Conservation (phyloP, 2,888 invertebrate genomes). For the Cataglyphis livida region DNA sequence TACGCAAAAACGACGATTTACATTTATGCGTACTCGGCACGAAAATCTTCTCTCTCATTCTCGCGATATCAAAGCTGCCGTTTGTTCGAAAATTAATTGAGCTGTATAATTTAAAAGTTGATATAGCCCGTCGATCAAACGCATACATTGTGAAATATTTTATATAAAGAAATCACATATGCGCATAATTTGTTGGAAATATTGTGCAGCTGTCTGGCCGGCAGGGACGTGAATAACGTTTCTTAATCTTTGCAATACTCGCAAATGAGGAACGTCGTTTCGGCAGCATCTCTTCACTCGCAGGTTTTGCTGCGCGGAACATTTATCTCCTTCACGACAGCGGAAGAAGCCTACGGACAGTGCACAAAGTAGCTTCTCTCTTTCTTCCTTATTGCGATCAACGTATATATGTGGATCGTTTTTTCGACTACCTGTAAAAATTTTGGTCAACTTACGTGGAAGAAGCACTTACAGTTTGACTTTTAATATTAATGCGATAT, state of each 20-base stretch:
- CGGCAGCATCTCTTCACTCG: slow-evolving; percentile 37
- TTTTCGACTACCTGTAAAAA: slow-evolving; percentile 12
- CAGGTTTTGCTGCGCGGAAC: slow-evolving; percentile 43
- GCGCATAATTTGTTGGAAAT: slow-evolving; percentile 38
- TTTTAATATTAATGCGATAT: not conserved
- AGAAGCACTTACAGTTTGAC: not conserved
- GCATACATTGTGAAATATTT: not conserved
- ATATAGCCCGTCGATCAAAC: slow-evolving; percentile 12
- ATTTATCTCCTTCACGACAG: slow-evolving; percentile 53
- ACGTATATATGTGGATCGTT: slow-evolving; percentile 34
- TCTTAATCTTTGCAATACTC: slow-evolving; percentile 51
- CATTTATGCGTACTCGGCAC: not conserved
- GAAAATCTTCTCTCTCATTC: not conserved
- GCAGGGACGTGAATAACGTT: slow-evolving; percentile 37
- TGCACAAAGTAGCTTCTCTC: slow-evolving; percentile 19
- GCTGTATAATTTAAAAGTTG: slow-evolving; percentile 3
- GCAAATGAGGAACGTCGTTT: slow-evolving; percentile 53
- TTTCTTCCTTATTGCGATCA: slow-evolving; percentile 21
- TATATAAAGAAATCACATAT: slow-evolving; percentile 17
- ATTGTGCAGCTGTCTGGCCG: slow-evolving; percentile 25
- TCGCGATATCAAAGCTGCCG: not conserved
- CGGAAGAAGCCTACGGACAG: slow-evolving; percentile 40
- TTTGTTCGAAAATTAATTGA: slow-evolving; percentile 27
- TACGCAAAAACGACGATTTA: slow-evolving; percentile 11
- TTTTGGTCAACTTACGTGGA: slow-evolving; percentile 9